Conservation (phyloP, 2,797 vertebrate genomes). For the Hozukius guyotensis region DNA sequence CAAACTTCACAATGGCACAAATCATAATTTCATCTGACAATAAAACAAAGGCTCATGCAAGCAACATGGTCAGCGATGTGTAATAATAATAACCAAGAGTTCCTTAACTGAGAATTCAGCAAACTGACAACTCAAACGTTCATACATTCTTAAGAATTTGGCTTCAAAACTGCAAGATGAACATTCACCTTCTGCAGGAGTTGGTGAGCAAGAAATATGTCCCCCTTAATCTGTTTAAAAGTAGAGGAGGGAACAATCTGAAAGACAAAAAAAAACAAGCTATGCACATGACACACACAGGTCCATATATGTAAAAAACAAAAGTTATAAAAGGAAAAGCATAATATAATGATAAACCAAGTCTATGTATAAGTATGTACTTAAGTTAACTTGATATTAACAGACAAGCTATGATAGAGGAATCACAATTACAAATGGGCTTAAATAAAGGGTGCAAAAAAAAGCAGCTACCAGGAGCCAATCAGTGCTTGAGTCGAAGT, state of each 20-base stretch:
- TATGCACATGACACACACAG: constrained; percentile 15
- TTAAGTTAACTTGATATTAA: neutral
- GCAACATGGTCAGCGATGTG: constrained; percentile 12
- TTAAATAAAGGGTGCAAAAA: constrained; percentile 46
- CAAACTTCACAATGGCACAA: constrained; percentile 61
- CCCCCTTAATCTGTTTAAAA: neutral
- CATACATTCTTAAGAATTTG: constrained; percentile 48
- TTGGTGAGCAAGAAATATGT: neutral
- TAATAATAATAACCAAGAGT: neutral
- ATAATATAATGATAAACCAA: constrained; percentile 5
- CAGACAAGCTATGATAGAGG: neutral
- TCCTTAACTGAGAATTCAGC: neutral
- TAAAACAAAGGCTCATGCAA: constrained; percentile 53
- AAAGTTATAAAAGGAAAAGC: neutral
- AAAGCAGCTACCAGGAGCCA: constrained; percentile 17
- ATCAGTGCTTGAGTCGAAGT: constrained; percentile 38
- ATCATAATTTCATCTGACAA: constrained; percentile 23
- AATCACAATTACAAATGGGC: constrained; percentile 10
- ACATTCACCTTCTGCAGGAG: constrained; percentile 16
- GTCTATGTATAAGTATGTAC: neutral
- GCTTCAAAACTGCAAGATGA: constrained; percentile 27
- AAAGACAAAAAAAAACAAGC: neutral
- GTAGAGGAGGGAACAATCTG: neutral
- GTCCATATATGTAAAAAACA: constrained; percentile 27
- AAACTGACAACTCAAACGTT: neutral